Evolutionary conservation across 2,888 invertebrate species (phyloP).

Genomic region (Rhagophthalmus giganteus): DNA sequence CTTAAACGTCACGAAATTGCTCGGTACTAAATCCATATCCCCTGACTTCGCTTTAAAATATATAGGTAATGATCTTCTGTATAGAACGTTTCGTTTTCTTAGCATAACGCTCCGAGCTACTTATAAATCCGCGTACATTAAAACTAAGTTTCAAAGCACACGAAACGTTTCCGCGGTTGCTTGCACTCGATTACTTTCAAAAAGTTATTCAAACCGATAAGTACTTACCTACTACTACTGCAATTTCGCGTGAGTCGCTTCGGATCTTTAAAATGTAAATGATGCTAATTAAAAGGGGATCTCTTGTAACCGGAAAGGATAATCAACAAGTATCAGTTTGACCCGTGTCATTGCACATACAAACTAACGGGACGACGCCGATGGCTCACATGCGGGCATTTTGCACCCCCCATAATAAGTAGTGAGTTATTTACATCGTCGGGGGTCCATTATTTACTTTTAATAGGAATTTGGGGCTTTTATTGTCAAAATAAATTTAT

Average conservation of each 20-base stretch:
- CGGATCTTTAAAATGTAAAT: too few relatives aligned
- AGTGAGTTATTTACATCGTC: constrained; percentile 53
- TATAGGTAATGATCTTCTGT: constrained; percentile 18
- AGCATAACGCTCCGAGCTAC: constrained; percentile 16
- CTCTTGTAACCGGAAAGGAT: too few relatives aligned
- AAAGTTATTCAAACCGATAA: constrained; percentile 9
- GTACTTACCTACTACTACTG: too few relatives aligned
- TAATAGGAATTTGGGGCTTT: constrained; percentile 53
- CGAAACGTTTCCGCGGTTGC: constrained; percentile 9
- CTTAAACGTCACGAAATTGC: constrained; percentile 16
- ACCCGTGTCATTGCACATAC: constrained; percentile 7
- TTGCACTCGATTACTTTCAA: constrained; percentile 16
- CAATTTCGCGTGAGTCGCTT: too few relatives aligned
- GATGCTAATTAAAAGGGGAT: too few relatives aligned
- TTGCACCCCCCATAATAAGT: constrained; percentile 44
- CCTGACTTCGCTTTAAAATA: too few relatives aligned
- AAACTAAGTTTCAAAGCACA: constrained; percentile 14
- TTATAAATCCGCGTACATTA: constrained; percentile 19
- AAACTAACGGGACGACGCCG: constrained; percentile 10
- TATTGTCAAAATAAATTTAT: constrained; percentile 51
- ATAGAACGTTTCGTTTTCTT: constrained; percentile 14
- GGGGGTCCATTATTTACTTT: constrained; percentile 55
- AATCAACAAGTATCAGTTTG: constrained; percentile 18
- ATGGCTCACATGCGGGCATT: constrained; percentile 39
- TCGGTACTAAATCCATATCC: too few relatives aligned